Percentiles rank a stretch among this genome's conserved stretches.
phyloP scores from a whole-genome alignment of 2,113 vertebrate species.

The Lagopus muta region DNA sequence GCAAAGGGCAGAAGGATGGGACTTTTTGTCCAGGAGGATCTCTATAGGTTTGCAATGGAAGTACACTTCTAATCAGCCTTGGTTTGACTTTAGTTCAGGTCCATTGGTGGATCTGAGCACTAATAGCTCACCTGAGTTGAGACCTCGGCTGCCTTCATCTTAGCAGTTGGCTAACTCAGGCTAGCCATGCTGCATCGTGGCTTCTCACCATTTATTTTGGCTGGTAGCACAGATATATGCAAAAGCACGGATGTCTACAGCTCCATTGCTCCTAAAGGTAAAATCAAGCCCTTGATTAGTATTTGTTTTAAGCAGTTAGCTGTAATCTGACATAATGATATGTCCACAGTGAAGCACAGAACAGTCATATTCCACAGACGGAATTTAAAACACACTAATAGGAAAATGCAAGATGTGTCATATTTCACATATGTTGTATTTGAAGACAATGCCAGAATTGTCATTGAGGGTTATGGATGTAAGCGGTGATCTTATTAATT shows the following conservation, averaged over 20 bases:
- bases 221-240: neutral
- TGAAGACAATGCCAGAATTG: neutral
- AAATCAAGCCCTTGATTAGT: neutral
- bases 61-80: neutral
- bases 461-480: neutral
- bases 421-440: neutral
- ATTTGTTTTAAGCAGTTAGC: neutral
- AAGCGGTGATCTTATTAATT: conserved; percentile 47
- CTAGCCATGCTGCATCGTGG: accelerated
- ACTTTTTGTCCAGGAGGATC: neutral
- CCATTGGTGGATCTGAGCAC: neutral
- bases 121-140: neutral
- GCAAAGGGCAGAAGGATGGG: neutral
- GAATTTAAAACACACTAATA: neutral
- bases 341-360: neutral
- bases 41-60: neutral
- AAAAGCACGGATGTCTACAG: neutral
- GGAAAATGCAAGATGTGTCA: accelerated
- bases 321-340: neutral
- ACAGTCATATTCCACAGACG: neutral
- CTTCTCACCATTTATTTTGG: neutral
- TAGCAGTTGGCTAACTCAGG: neutral
- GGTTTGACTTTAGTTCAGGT: neutral
- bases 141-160: neutral
- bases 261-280: conserved; percentile 17